Evolutionary conservation across 2,888 invertebrate species (phyloP).

Genomic region (Lithosia quadra): DNA sequence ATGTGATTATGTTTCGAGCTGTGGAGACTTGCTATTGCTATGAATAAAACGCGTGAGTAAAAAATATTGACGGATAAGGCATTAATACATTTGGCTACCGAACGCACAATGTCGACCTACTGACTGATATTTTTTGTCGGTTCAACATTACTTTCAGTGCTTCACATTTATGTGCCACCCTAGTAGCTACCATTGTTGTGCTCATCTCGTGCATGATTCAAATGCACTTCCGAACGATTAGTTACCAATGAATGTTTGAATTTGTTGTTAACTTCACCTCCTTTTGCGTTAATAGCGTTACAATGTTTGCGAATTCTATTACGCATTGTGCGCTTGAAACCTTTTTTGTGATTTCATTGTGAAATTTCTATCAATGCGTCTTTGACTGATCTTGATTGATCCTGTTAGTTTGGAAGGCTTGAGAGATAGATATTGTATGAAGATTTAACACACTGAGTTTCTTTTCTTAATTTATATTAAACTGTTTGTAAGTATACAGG

Average conservation of each 20-base stretch:
- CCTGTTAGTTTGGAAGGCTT: conserved; percentile 59
- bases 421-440: conserved; percentile 6
- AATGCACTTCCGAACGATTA: conserved; percentile 84
- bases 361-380: conserved; percentile 72
- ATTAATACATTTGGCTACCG: conserved; percentile 35
- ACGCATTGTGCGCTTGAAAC: conserved; percentile 79
- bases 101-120: conserved; percentile 43
- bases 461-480: neutral
- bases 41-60: conserved; percentile 84
- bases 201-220: conserved; percentile 79
- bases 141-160: conserved; percentile 45
- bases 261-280: conserved; percentile 85
- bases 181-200: conserved; percentile 73
- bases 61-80: conserved; percentile 42
- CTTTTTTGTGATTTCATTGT: conserved; percentile 70
- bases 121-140: conserved; percentile 47
- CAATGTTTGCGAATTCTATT: conserved; percentile 86
- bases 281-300: conserved; percentile 85
- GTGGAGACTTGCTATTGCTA: conserved; percentile 72
- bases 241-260: conserved; percentile 81
- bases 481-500: neutral
- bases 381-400: conserved; percentile 79
- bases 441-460: conserved; percentile 13
- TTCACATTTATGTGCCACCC: conserved; percentile 70
- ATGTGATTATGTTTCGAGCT: conserved; percentile 74